Conservation (phyloP, 2,888 invertebrate species). For the Acleris literana region DNA sequence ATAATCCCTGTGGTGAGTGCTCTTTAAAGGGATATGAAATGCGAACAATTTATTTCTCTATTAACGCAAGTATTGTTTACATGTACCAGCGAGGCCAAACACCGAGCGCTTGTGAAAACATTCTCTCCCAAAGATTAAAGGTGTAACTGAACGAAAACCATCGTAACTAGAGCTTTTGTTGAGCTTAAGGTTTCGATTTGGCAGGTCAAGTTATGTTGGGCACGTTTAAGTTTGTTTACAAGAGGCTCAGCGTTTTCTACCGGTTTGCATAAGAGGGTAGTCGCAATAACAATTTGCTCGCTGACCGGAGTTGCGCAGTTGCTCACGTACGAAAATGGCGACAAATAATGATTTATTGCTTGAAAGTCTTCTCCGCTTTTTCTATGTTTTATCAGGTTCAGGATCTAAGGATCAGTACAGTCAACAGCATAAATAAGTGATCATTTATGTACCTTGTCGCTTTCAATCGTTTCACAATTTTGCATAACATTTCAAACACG, state of each 20-base stretch:
- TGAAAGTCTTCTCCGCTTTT: conserved; percentile 47
- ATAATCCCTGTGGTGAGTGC: conserved; percentile 66
- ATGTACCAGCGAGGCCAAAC: conserved; percentile 69
- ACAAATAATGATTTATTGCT: conserved; percentile 74
- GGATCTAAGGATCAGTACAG: too few relatives aligned
- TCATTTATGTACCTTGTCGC: too few relatives aligned
- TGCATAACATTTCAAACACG: too few relatives aligned
- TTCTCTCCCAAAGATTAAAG: conserved; percentile 77
- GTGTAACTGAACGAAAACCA: conserved; percentile 64
- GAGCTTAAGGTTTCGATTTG: conserved; percentile 40
- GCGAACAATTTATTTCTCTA: conserved; percentile 81
- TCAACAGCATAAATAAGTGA: too few relatives aligned
- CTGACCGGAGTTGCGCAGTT: conserved; percentile 74
- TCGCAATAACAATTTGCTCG: conserved; percentile 82
- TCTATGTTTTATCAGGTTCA: too few relatives aligned
- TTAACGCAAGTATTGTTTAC: conserved; percentile 81
- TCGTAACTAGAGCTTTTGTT: conserved; percentile 49
- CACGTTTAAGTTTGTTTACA: conserved; percentile 76
- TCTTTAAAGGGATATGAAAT: conserved; percentile 77
- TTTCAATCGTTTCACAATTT: too few relatives aligned
- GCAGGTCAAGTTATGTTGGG: conserved; percentile 59
- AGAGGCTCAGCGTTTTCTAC: conserved; percentile 77
- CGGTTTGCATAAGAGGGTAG: conserved; percentile 82
- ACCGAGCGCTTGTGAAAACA: conserved; percentile 77
- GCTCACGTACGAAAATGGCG: conserved; percentile 80